Evolutionary conservation across 2,888 invertebrate species (phyloP).

Genomic region (Rhynchonema sp.): DNA sequence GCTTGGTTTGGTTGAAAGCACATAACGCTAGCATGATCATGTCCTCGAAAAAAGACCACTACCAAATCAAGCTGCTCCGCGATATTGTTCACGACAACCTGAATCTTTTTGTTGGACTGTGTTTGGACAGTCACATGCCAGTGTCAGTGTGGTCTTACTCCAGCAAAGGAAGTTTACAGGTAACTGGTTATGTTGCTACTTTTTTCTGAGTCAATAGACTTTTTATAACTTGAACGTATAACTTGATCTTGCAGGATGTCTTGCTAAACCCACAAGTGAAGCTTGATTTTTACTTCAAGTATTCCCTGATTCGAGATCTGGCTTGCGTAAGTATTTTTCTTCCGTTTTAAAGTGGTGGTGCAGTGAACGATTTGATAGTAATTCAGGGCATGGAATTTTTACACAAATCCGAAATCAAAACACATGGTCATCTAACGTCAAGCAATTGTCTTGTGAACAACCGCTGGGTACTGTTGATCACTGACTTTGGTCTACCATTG

Average conservation of each 20-base stretch:
- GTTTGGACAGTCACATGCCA: slow-evolving; percentile 2
- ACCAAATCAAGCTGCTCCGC: slow-evolving; percentile 3
- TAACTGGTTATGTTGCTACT: background rate
- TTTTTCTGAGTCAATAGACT: background rate
- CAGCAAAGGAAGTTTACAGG: slow-evolving; percentile 4
- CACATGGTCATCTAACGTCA: slow-evolving; percentile 9
- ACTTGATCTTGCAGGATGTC: slow-evolving; percentile 3
- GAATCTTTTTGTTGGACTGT: slow-evolving; percentile 5
- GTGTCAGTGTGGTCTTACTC: slow-evolving; percentile 1
- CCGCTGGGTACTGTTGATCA: slow-evolving; percentile 7
- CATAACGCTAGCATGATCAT: slow-evolving; percentile 1
- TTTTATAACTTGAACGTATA: background rate
- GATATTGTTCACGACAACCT: slow-evolving; percentile 6
- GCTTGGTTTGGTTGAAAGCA: slow-evolving; percentile 4
- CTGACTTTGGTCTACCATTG: slow-evolving; percentile 5
- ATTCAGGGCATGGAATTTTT: slow-evolving; percentile 5
- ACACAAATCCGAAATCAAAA: slow-evolving; percentile 1
- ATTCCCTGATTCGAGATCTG: slow-evolving; percentile 6
- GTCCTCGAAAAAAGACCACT: background rate
- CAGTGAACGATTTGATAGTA: background rate
- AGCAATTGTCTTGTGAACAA: slow-evolving; percentile 8
- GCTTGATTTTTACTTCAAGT: slow-evolving; percentile 7
- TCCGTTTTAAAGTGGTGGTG: no score
- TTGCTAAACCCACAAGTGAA: background rate
- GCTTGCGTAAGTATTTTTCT: background rate